Base-by-base conservation (phyloP, 2,888 invertebrate species). In the Pyrocoelia pectoralis region DNA sequence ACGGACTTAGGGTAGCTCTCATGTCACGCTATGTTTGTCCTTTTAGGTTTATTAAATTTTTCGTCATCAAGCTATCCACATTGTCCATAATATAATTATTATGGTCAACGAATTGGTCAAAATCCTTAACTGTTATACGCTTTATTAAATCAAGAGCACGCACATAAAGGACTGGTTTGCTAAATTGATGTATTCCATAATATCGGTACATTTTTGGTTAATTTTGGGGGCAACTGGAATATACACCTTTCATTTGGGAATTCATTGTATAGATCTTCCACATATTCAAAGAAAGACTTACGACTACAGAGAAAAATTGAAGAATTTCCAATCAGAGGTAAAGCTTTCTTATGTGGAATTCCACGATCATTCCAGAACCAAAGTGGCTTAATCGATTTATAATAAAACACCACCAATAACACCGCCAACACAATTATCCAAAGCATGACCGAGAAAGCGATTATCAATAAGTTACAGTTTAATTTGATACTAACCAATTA, bases 381-480 rank as follows among this genome's bases (percentile, higher is more conserved):
- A 2, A 43, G 24, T 15, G 64, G 64, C 80, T 60, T 83, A 81
- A 0, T 87, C 77, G 0, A 79, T 77, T 10, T 82, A 83, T 64
- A 12, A 17, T 58, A 58, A 33, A 58, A 2, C 84, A 87, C 55
- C 2, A 15, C 52, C 5, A n/a, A 13, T 2, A 29, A 12, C n/a
- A 53, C 10, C 4, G 10, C 10, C 3, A 15, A 3, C 9, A 43
- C n/a, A 12, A 58, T 9, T 19, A 50, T 28, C 58, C 52, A 58
- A n/a, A 38, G 13, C 58, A 58, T 58, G 6, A n/a, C 28, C 3
- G 2, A 33, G 2, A 33, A 24, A n/a, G n/a, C n/a, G n/a, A n/a
- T n/a, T n/a, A n/a, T n/a, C n/a, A n/a, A n/a, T n/a, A n/a, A n/a
- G n/a, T n/a, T n/a, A n/a, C n/a, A n/a, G n/a, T n/a, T n/a, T n/a